These are phyloP conservation scores for Orthosia gracilis DNA, from an alignment of 2,888 invertebrate species.

Conservation along the genomic window DNA sequence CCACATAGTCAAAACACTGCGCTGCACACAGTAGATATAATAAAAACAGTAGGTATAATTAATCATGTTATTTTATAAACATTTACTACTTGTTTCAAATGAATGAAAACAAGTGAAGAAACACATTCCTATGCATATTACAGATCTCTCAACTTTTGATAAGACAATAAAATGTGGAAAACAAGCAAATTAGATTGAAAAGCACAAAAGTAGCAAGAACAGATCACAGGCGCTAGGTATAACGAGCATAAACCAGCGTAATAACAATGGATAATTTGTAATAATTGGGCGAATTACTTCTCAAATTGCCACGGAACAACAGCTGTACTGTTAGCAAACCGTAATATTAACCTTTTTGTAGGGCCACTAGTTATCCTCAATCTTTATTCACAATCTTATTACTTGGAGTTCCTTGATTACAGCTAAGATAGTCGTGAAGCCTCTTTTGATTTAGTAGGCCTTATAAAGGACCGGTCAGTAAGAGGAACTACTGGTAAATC, in stretches of 20 bases:
- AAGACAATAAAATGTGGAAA: constrained; percentile 1
- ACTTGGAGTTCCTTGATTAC: constrained; percentile 50
- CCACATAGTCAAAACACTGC: constrained; percentile 15
- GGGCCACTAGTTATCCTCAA: constrained; percentile 41
- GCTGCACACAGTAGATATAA: constrained; percentile 1
- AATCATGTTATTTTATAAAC: constrained; percentile 33
- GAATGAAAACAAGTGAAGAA: constrained; percentile 15
- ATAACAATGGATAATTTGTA: constrained; percentile 33
- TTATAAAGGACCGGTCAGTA: constrained; percentile 45
- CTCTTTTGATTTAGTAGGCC: constrained; percentile 40
- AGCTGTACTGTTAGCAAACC: constrained; percentile 5
- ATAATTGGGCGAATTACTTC: constrained; percentile 29
- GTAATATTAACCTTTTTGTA: constrained; percentile 31
- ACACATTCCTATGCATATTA: neutral
- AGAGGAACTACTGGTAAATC: constrained; percentile 13
- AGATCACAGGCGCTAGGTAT: neutral
- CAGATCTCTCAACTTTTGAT: neutral
- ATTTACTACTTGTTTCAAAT: constrained; percentile 9
- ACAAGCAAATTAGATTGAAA: neutral
- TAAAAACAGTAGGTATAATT: constrained; percentile 16
- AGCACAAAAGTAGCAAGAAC: neutral
- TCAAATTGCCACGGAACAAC: constrained; percentile 11
- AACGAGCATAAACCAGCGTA: constrained; percentile 9
- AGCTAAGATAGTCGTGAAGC: constrained; percentile 36
- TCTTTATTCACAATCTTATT: constrained; percentile 55